Base-by-base conservation (phyloP, 2,888 invertebrate species). In the Mythimna pallens region DNA sequence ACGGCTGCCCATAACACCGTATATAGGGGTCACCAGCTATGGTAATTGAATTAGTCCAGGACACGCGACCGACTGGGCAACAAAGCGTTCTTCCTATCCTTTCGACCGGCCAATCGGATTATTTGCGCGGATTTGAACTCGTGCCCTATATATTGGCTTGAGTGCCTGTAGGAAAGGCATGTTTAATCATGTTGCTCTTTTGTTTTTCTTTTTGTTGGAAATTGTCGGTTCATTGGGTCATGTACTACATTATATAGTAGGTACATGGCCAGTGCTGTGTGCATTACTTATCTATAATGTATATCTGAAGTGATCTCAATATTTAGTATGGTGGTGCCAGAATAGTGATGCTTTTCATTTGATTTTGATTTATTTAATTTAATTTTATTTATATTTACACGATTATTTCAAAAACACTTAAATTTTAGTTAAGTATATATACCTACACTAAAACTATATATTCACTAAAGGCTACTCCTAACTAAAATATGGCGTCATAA, bases 41-140 rank as follows among this genome's bases (percentile, higher is more conserved):
- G 87, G 81, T 94, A 94, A 95, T 95, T 92, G 89, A 92, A 94
- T 95, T 94, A 94, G 90, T 87, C 81, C 87, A 89, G 90, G 89
- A 90, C 89, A 92, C 90, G 93, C 92, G 91, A 91, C 86, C 87
- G 90, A 87, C 88, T 89, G 89, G 78, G 84, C 88, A 84, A 92
- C 91, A 92, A 93, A 93, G 92, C 90, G 90, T 88, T 91, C 89
- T 87, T 88, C 84, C 83, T 87, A 88, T 88, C 91, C 92, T 90
- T 89, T 91, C 86, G 86, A 82, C 86, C 88, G 88, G 72, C 86
- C 93, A 93, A 95, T 95, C 92, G 92, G 92, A 95, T 95, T 95
- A 95, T 89, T 93, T 88, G 87, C 92, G 91, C 91, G 91, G 92
- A 92, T 93, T 90, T 94, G 91, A 93, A 90, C 93, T 88, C 87